Evolutionary conservation across 2,888 invertebrate genomes (phyloP), one percentile per base, ranked within the genome.

Genomic region (Augochlorella aurata): DNA sequence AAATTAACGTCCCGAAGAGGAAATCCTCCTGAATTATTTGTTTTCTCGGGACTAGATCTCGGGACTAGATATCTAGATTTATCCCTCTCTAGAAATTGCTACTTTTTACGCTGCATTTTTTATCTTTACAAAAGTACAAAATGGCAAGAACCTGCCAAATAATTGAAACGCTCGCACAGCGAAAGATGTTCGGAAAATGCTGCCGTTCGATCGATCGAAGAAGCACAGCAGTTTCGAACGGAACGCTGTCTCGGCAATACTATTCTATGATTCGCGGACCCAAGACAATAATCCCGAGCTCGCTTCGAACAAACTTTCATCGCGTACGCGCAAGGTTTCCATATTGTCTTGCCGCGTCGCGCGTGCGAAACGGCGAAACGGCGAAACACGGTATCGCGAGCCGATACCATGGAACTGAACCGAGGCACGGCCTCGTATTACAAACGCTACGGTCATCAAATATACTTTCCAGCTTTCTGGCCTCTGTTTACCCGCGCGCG

Each of bases 1-100:
- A 74, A 69, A 69, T 69, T 65, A 69, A 79, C 14, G 16, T 12
- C 18, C 16, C 18, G 21, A 66, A 9, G 16, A 5, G 10, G 18
- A 16, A 12, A 21, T 3, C 12, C 14, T n/a, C 16, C 2, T 10
- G 21, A 47, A 47, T 69, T 69, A 7, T 2, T 54, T 54, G 44
- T 45, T 21, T 21, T 16, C 10, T 18, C n/a, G 29, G 29, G 3
- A 29, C 29, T n/a, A n/a, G n/a, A n/a, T n/a, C n/a, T n/a, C n/a
- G n/a, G n/a, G n/a, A n/a, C n/a, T n/a, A n/a, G n/a, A n/a, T n/a
- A 38, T 38, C 38, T 1, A 38, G 38, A 0, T 38, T 2, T 7
- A 38, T 0, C 3, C 3, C 3, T 38, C 5, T 29, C 38, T 38
- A 38, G 38, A 5, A 38, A 38, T 38, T 38, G 3, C 38, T 38